A percentile compares a stretch with the other conserved stretches of the same genome.
phyloP scores from a whole-genome alignment of 2,888 invertebrate genomes.

The Tiliacea aurago region DNA sequence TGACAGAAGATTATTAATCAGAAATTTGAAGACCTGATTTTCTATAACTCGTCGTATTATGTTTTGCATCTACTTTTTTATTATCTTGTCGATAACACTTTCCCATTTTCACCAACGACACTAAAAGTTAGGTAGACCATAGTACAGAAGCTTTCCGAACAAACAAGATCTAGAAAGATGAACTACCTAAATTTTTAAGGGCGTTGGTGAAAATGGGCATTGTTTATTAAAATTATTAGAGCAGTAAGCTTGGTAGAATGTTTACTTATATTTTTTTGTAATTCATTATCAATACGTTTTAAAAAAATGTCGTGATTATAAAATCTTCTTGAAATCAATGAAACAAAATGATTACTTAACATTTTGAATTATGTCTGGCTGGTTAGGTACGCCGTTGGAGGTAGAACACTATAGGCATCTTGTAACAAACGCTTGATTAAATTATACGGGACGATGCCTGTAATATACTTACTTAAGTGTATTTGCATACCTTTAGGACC shows the following conservation, averaged over 20 bases:
- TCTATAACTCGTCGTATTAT: constrained; percentile 22
- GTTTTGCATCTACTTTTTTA: constrained; percentile 18
- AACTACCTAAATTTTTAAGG: constrained; percentile 17
- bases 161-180: constrained; percentile 19
- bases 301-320: constrained; percentile 21
- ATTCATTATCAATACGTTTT: constrained; percentile 22
- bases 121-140: constrained; percentile 22
- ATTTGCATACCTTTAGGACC: constrained; percentile 3
- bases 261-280: constrained; percentile 24
- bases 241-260: constrained; percentile 26
- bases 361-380: constrained; percentile 26
- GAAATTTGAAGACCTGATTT: constrained; percentile 19
- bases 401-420: constrained; percentile 20
- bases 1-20: constrained; percentile 19
- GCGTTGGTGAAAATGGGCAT: constrained; percentile 21
- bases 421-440: constrained; percentile 6
- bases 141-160: constrained; percentile 21
- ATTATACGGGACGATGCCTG: too few species aligned
- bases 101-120: constrained; percentile 22
- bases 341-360: constrained; percentile 22
- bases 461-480: not conserved
- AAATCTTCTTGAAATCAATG: constrained; percentile 15
- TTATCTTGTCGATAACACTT: constrained; percentile 18
- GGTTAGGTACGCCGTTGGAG: constrained; percentile 23
- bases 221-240: constrained; percentile 25